Conservation (phyloP, 2,888 invertebrate genomes). For the Orthosia cruda region DNA sequence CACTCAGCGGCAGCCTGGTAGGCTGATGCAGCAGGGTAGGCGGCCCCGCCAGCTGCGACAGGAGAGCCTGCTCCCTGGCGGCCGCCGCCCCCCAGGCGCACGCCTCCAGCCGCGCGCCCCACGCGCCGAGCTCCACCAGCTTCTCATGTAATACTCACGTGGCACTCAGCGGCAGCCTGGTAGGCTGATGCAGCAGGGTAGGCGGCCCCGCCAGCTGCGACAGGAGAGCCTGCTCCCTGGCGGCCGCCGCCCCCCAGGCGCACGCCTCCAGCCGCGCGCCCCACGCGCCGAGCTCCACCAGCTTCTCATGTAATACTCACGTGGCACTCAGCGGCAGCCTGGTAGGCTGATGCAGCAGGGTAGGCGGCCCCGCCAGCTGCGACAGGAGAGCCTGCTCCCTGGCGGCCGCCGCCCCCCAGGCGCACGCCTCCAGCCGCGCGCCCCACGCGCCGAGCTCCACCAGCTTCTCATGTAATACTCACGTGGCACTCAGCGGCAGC, state of each 20-base stretch:
- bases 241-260: conserved; percentile 93
- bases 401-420: conserved; percentile 94
- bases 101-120: conserved; percentile 95
- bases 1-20: conserved; percentile 45
- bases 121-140: conserved; percentile 97
- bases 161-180: conserved; percentile 53
- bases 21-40: conserved; percentile 76
- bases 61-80: conserved; percentile 94
- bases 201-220: conserved; percentile 91
- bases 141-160: conserved; percentile 91
- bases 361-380: conserved; percentile 87
- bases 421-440: conserved; percentile 95
- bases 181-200: conserved; percentile 74
- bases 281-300: conserved; percentile 97
- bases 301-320: conserved; percentile 92
- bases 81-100: conserved; percentile 95
- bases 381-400: conserved; percentile 94
- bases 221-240: conserved; percentile 94
- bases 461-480: conserved; percentile 93
- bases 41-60: conserved; percentile 92
- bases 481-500: conserved; percentile 69
- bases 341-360: conserved; percentile 73
- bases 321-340: conserved; percentile 62
- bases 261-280: conserved; percentile 96
- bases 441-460: conserved; percentile 97